These are phyloP conservation scores for Erpobdella octoculata DNA, from an alignment of 2,888 invertebrate species.

Conservation along the genomic window DNA sequence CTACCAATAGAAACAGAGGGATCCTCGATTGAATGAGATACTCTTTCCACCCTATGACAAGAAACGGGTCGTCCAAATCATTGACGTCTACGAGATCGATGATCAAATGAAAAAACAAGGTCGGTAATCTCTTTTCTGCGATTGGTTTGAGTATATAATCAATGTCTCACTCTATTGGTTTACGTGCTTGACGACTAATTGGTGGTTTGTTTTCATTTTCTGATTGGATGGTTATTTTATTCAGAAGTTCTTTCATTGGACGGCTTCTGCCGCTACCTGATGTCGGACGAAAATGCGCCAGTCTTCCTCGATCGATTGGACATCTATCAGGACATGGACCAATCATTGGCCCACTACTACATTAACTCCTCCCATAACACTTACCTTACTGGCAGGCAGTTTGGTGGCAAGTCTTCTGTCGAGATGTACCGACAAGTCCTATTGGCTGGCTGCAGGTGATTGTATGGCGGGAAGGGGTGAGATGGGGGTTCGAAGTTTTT, in stretches of 20 bases:
- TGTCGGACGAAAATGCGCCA: constrained; percentile 99
- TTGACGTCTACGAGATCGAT: constrained; percentile 81
- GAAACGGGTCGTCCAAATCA: constrained; percentile 82
- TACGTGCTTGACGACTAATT: background rate
- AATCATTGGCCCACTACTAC: constrained; percentile 92
- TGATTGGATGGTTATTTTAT: background rate
- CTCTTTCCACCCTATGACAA: constrained; percentile 92
- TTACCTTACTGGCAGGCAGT: constrained; percentile 66
- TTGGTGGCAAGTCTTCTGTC: constrained; percentile 90
- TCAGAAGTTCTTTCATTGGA: constrained; percentile 69
- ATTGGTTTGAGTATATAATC: constrained; percentile 98
- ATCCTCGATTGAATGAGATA: constrained; percentile 96
- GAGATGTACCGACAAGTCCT: constrained; percentile 98
- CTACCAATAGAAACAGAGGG: constrained; percentile 70
- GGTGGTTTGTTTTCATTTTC: background rate
- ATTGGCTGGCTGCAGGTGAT: constrained; percentile 85
- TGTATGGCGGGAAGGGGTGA: background rate
- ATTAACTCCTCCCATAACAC: constrained; percentile 72
- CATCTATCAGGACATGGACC: constrained; percentile 87
- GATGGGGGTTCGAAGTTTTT: background rate
- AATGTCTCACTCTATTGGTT: constrained; percentile 77
- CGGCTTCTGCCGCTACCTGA: constrained; percentile 91
- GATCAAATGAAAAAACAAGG: constrained; percentile 63
- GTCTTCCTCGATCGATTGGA: constrained; percentile 96
- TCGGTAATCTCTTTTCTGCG: constrained; percentile 72